Evolutionary conservation across 2,888 invertebrate genomes (phyloP).

Genomic region (Glyphotaelius pellucidus): DNA sequence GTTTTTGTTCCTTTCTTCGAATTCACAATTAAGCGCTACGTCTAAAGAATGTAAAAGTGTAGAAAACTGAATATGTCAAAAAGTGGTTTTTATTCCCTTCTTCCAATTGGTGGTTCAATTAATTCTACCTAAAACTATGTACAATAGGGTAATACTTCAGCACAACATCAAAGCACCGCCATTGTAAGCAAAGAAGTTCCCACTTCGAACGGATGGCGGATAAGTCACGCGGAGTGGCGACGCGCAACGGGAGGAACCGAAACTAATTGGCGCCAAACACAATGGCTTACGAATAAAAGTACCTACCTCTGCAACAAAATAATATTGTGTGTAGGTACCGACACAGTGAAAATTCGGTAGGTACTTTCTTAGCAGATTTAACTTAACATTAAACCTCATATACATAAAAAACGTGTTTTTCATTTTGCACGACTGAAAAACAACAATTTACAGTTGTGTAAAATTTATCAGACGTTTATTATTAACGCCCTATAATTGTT

Average conservation of each 20-base stretch:
- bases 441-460: no score
- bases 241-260: background rate
- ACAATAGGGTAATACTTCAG: background rate
- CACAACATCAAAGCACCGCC: background rate
- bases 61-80: no score
- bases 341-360: background rate
- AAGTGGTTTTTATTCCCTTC: no score
- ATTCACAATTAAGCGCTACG: no score
- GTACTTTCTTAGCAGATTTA: background rate
- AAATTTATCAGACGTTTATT: no score
- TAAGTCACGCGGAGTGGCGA: background rate
- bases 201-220: background rate
- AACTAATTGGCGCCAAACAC: constrained; percentile 4
- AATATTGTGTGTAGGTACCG: background rate
- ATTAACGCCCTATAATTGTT: no score
- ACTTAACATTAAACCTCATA: background rate
- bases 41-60: no score
- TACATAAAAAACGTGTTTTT: no score
- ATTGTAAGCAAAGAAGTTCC: background rate
- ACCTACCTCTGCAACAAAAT: background rate
- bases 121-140: background rate
- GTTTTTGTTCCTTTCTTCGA: no score
- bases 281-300: background rate
- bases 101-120: no score
- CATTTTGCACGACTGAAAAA: no score